Conservation (phyloP, 1,140 invertebrate species). For the Calephelis virginiensis region DNA sequence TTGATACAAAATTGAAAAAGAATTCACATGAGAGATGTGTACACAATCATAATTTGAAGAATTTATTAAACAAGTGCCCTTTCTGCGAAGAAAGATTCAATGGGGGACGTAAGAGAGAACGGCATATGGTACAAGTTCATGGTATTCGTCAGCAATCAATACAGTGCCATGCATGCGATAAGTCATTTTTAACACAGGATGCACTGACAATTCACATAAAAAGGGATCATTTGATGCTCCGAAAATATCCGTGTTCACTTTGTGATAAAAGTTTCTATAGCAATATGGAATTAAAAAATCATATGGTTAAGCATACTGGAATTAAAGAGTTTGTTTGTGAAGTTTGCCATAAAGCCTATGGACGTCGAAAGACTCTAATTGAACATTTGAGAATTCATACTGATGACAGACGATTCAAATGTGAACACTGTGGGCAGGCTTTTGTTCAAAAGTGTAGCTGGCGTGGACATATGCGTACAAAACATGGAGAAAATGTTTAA, state of each 20-base stretch:
- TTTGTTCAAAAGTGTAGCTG: slow-evolving; percentile 39
- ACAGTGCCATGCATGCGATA: slow-evolving; percentile 39
- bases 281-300: slow-evolving; percentile 32
- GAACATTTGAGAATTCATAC: slow-evolving; percentile 76
- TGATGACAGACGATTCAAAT: slow-evolving; percentile 33
- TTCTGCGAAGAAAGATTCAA: slow-evolving; percentile 40
- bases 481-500: slow-evolving; percentile 24
- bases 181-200: slow-evolving; percentile 28
- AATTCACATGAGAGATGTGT: slow-evolving; percentile 31
- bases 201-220: slow-evolving; percentile 31
- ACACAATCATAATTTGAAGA: slow-evolving; percentile 24
- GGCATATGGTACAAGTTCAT: slow-evolving; percentile 36
- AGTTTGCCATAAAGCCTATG: slow-evolving; percentile 81
- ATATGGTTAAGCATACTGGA: slow-evolving; percentile 79
- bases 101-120: slow-evolving; percentile 31
- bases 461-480: slow-evolving; percentile 32
- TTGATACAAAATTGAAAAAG: slow-evolving; percentile 31
- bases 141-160: slow-evolving; percentile 25
- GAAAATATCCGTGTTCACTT: slow-evolving; percentile 30
- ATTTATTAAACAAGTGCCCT: slow-evolving; percentile 32
- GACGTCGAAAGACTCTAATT: slow-evolving; percentile 66
- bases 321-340: slow-evolving; percentile 83
- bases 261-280: slow-evolving; percentile 37
- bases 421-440: slow-evolving; percentile 32
- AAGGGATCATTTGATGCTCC: slow-evolving; percentile 37